A percentile compares a stretch with the other conserved stretches of the same genome.
Conservation (phyloP, 2,797 vertebrate genomes). For the Diplodus sargus region DNA sequence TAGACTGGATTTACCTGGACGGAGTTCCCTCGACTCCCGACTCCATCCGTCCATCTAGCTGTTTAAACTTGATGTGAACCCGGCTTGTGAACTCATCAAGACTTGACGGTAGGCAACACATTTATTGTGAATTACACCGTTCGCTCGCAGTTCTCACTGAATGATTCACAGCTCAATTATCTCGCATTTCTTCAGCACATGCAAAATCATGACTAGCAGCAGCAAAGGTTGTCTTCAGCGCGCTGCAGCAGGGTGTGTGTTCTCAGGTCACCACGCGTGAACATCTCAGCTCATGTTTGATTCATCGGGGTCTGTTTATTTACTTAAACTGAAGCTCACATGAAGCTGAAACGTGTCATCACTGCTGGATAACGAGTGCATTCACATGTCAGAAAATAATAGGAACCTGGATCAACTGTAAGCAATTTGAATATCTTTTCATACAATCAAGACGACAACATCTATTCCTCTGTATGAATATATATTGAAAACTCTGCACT, state of each 20-base stretch:
- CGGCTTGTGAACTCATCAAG: not conserved
- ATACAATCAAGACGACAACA: slow-evolving; percentile 3
- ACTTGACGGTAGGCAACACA: not conserved
- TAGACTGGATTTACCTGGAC: slow-evolving; percentile 21
- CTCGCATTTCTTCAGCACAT: not conserved
- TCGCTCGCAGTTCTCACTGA: slow-evolving; percentile 9
- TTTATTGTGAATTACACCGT: not conserved
- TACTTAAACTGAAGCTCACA: not conserved
- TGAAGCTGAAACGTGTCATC: slow-evolving; percentile 7
- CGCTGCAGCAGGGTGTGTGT: not conserved
- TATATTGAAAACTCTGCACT: slow-evolving; percentile 48
- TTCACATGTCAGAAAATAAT: not conserved
- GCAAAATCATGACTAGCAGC: not conserved
- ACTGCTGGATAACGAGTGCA: not conserved
- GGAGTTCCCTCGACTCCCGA: slow-evolving; percentile 2
- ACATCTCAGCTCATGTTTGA: not conserved
- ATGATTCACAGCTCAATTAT: slow-evolving; percentile 24
- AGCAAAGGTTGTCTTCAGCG: not conserved
- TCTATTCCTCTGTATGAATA: slow-evolving; percentile 38
- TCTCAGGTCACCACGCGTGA: not conserved
- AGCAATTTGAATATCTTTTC: slow-evolving; percentile 14
- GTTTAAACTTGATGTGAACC: not conserved
- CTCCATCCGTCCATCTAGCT: not conserved
- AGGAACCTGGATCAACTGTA: not conserved
- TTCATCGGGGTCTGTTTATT: not conserved